Conservation (phyloP, 2,797 vertebrate species). For the Darevskia mixta region DNA sequence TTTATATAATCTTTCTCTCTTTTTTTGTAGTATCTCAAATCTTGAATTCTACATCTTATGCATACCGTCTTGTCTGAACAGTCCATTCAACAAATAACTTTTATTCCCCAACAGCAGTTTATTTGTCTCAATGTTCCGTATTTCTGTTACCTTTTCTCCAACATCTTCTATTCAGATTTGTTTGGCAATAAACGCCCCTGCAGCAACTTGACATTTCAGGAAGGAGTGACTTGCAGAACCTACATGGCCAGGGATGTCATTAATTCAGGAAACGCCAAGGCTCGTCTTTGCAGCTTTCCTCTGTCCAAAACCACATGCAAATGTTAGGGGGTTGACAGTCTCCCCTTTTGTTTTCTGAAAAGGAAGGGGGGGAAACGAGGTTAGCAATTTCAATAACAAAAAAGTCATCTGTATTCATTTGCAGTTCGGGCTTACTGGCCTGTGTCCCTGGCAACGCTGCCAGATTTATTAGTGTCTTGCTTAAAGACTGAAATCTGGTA, state of each 20-base stretch:
- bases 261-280: slow-evolving; percentile 61
- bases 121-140: background rate
- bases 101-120: background rate
- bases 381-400: slow-evolving; percentile 60
- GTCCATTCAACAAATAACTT: slow-evolving; percentile 15
- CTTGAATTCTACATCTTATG: background rate
- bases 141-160: slow-evolving; percentile 47
- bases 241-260: slow-evolving; percentile 19
- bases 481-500: slow-evolving; percentile 49
- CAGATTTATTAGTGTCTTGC: slow-evolving; percentile 44
- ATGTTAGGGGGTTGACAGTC: slow-evolving; percentile 47
- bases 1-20: background rate
- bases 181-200: slow-evolving; percentile 45
- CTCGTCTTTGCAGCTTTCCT: slow-evolving; percentile 38
- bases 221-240: slow-evolving; percentile 49
- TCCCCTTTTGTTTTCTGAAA: slow-evolving; percentile 34
- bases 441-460: background rate
- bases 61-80: background rate
- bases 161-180: slow-evolving; percentile 58
- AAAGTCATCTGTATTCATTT: slow-evolving; percentile 47
- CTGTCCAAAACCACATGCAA: slow-evolving; percentile 55
- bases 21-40: background rate
- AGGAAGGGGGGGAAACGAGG: background rate
- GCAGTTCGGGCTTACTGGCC: background rate
- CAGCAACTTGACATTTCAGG: slow-evolving; percentile 62